These are phyloP conservation scores for Vombatus ursinus DNA, from an alignment of 2,113 vertebrate genomes.

Conservation along the genomic window DNA sequence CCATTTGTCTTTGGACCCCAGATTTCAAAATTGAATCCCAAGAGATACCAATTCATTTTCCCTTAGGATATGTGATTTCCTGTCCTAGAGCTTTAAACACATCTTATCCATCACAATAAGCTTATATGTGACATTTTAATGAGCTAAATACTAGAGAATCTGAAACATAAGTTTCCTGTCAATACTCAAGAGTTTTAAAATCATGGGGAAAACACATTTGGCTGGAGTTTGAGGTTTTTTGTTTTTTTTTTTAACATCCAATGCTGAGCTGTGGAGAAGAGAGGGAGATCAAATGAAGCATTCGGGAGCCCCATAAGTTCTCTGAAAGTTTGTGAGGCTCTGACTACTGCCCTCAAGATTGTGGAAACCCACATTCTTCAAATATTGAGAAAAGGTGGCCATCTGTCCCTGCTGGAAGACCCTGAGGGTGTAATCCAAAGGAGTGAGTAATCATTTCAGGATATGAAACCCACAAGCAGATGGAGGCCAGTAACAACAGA, in stretches of 20 bases:
- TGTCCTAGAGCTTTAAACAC: constrained; percentile 51
- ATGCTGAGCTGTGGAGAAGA: constrained; percentile 10
- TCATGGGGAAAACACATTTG: not conserved
- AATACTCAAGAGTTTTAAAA: constrained; percentile 33
- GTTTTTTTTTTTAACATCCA: constrained; percentile 15
- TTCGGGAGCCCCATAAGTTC: not conserved
- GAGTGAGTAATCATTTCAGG: not conserved
- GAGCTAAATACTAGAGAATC: constrained; percentile 42
- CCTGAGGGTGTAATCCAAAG: not conserved
- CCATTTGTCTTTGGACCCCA: constrained; percentile 51
- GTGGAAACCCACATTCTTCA: constrained; percentile 38
- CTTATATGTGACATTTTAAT: constrained; percentile 26
- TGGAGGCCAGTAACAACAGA: not conserved
- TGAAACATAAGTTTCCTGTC: constrained; percentile 36
- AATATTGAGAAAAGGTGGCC: not conserved
- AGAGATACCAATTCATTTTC: constrained; percentile 32
- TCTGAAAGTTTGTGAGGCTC: not conserved
- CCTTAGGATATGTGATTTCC: constrained; percentile 36
- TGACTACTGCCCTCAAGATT: not conserved
- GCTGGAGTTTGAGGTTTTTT: constrained; percentile 1
- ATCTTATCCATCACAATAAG: constrained; percentile 52
- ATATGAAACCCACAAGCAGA: not conserved
- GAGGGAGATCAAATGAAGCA: not conserved
- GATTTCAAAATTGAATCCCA: constrained; percentile 56
- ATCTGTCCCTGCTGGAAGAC: not conserved